Conservation (phyloP, 2,113 vertebrate genomes). For the Strix aluco region DNA sequence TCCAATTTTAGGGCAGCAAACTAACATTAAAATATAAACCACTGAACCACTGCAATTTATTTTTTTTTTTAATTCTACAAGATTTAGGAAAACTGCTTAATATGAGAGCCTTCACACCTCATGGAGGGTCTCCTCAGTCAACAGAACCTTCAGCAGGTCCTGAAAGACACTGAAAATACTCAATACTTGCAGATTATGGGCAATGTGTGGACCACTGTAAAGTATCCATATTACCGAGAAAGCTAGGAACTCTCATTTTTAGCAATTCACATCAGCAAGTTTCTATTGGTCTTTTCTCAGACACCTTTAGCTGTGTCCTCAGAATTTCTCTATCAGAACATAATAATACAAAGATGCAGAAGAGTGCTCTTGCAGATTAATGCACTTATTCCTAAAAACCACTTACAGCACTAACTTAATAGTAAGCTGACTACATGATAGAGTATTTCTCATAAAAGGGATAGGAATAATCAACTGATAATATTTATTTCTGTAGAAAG, state of each 20-base stretch:
- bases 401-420: slow-evolving; percentile 22
- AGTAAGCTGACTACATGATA: slow-evolving; percentile 55
- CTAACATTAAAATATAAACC: background rate
- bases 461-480: slow-evolving; percentile 26
- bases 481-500: slow-evolving; percentile 53
- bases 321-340: background rate
- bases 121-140: background rate
- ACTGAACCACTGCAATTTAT: background rate
- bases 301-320: background rate
- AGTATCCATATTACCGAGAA: background rate
- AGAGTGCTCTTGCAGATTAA: background rate
- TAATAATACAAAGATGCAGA: background rate
- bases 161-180: background rate
- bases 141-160: background rate
- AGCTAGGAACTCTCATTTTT: background rate
- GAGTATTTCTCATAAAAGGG: slow-evolving; percentile 27
- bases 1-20: background rate
- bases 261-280: background rate
- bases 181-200: background rate
- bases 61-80: background rate
- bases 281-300: background rate
- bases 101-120: background rate
- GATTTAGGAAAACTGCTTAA: background rate
- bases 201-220: background rate
- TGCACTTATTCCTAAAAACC: background rate